Evolutionary conservation across 1,140 invertebrate species (phyloP).

Genomic region (Bicyclus anynana): DNA sequence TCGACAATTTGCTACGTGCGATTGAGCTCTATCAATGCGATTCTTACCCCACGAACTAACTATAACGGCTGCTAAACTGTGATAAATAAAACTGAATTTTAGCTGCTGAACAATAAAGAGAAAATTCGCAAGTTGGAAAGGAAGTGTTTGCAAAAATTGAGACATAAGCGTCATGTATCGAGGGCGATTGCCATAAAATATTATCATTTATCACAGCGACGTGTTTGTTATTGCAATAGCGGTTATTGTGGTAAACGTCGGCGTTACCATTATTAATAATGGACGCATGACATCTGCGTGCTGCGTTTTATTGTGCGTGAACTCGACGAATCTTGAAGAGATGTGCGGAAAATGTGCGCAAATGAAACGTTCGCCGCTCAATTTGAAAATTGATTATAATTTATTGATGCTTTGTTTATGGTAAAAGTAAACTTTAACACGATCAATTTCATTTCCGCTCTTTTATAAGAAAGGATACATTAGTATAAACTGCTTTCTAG

Average conservation of each 20-base stretch:
- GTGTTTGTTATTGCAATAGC: conserved; percentile 61
- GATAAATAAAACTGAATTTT: conserved; percentile 24
- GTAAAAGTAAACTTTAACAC: too few relatives aligned
- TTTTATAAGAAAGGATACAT: too few relatives aligned
- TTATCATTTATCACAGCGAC: conserved; percentile 66
- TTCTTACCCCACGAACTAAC: conserved; percentile 45
- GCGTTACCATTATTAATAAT: conserved; percentile 63
- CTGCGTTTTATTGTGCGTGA: conserved; percentile 39
- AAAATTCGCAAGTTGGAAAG: not conserved
- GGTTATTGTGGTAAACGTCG: conserved; percentile 66
- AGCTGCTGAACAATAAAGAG: not conserved
- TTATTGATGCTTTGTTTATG: not conserved
- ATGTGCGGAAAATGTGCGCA: conserved; percentile 18
- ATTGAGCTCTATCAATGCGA: conserved; percentile 66
- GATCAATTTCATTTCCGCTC: too few relatives aligned
- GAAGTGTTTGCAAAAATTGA: conserved; percentile 51
- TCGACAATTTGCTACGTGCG: conserved; percentile 71
- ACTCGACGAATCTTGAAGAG: conserved; percentile 29
- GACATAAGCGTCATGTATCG: conserved; percentile 53
- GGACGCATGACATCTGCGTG: conserved; percentile 57
- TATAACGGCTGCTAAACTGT: conserved; percentile 26
- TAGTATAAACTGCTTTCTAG: too few relatives aligned
- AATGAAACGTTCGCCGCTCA: not conserved
- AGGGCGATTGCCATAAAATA: conserved; percentile 67
- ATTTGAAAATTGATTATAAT: not conserved